Conservation (phyloP, 2,797 vertebrate species). For the Lacerta viridis region DNA sequence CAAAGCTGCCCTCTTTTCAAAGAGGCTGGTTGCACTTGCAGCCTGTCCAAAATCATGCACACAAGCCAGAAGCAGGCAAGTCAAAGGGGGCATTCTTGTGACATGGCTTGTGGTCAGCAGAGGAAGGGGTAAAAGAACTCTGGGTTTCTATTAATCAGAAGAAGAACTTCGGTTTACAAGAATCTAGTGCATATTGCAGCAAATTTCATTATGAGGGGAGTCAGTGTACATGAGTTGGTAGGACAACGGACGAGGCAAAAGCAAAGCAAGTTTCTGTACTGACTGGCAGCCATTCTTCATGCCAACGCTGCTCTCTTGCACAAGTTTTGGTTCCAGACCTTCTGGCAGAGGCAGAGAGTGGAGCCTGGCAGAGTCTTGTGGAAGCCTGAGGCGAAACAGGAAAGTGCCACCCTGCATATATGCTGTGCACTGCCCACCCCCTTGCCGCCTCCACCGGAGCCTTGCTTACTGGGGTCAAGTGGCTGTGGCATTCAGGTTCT, state of each 20-base stretch:
- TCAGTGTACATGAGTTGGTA: not conserved
- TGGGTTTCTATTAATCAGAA: conserved; percentile 56
- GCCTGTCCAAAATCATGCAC: conserved; percentile 67
- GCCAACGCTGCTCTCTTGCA: too few relatives aligned
- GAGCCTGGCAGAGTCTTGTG: not conserved
- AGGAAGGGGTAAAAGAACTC: conserved; percentile 72
- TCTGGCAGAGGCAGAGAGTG: too few relatives aligned
- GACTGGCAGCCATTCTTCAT: not conserved
- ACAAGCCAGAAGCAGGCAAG: conserved; percentile 47
- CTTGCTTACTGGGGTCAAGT: too few relatives aligned
- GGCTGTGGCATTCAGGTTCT: too few relatives aligned
- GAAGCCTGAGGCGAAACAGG: too few relatives aligned
- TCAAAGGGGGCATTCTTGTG: conserved; percentile 64
- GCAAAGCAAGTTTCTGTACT: not conserved
- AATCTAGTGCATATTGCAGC: conserved; percentile 67
- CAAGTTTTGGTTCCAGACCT: not conserved
- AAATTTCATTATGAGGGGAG: conserved; percentile 60
- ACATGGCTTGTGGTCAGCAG: conserved; percentile 71
- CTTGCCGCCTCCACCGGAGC: too few relatives aligned
- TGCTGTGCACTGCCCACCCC: too few relatives aligned
- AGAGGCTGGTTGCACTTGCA: conserved; percentile 62
- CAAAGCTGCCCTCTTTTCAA: not conserved
- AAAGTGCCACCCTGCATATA: too few relatives aligned
- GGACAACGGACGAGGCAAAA: conserved; percentile 27
- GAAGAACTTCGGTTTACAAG: conserved; percentile 62